Percentiles rank a stretch among this genome's conserved stretches.
phyloP scores from a whole-genome alignment of 2,888 invertebrate genomes.

The Oconnorella tubifera region DNA sequence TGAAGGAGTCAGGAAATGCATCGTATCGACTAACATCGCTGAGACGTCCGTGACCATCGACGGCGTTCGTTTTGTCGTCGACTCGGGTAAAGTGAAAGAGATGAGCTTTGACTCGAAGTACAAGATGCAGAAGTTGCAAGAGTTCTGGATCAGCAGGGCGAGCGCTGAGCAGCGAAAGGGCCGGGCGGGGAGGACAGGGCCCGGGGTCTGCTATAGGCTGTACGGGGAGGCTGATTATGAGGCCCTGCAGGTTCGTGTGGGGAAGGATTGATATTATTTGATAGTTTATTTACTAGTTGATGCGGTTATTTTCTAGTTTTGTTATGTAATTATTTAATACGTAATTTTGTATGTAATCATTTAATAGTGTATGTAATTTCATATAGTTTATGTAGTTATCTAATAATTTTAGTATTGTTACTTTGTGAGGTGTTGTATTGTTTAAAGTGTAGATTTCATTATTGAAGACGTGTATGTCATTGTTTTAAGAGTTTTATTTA shows the following conservation, averaged over 20 bases:
- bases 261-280: no score
- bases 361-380: no score
- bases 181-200: constrained; percentile 74
- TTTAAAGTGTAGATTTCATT: no score
- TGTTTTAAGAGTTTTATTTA: no score
- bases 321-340: no score
- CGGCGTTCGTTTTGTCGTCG: constrained; percentile 92
- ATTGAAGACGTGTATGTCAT: no score
- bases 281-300: no score
- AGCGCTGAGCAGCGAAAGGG: constrained; percentile 96
- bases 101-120: constrained; percentile 24
- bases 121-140: constrained; percentile 19
- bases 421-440: no score
- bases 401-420: no score
- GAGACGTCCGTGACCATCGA: constrained; percentile 99
- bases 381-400: no score
- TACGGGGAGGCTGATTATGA: constrained; percentile 62
- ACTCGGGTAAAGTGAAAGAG: constrained; percentile 74
- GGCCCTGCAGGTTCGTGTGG: constrained; percentile 12
- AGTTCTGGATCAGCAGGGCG: constrained; percentile 70
- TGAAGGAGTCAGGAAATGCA: constrained; percentile 89
- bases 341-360: no score
- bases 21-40: constrained; percentile 95
- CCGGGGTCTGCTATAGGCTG: constrained; percentile 84
- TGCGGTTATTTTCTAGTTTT: no score